Conservation (phyloP, 2,797 vertebrate genomes). For the Cynopterus sphinx region DNA sequence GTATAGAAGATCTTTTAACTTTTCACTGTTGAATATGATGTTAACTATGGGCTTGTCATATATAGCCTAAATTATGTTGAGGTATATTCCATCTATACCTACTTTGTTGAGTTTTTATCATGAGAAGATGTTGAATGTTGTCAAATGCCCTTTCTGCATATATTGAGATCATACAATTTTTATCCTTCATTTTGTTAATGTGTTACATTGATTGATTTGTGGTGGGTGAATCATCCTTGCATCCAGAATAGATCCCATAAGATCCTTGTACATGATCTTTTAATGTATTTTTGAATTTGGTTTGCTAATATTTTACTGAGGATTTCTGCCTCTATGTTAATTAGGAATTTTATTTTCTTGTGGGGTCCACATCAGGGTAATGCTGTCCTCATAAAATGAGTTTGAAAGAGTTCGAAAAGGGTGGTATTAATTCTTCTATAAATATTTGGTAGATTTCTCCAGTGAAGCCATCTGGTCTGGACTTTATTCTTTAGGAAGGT, state of each 20-base stretch:
- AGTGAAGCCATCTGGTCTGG: not conserved
- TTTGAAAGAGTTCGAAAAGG: not conserved
- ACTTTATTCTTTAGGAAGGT: not conserved
- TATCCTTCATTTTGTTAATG: not conserved
- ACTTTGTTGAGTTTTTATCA: not conserved
- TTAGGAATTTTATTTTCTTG: not conserved
- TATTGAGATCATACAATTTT: not conserved
- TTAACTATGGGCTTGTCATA: not conserved
- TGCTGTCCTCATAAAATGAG: not conserved
- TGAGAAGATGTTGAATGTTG: not conserved
- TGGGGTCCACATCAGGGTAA: not conserved
- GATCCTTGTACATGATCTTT: not conserved
- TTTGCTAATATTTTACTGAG: not conserved
- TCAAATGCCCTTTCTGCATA: not conserved
- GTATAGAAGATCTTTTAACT: not conserved
- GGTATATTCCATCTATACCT: not conserved
- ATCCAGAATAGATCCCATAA: not conserved
- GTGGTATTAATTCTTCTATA: not conserved
- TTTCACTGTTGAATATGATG: not conserved
- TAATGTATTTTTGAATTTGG: not conserved
- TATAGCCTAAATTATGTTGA: not conserved
- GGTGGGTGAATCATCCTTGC: not conserved
- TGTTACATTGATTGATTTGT: not conserved
- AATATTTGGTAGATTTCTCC: not conserved
- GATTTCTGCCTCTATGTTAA: not conserved